Conservation (phyloP, 2,888 invertebrate species). For the Cephus pygmeus region DNA sequence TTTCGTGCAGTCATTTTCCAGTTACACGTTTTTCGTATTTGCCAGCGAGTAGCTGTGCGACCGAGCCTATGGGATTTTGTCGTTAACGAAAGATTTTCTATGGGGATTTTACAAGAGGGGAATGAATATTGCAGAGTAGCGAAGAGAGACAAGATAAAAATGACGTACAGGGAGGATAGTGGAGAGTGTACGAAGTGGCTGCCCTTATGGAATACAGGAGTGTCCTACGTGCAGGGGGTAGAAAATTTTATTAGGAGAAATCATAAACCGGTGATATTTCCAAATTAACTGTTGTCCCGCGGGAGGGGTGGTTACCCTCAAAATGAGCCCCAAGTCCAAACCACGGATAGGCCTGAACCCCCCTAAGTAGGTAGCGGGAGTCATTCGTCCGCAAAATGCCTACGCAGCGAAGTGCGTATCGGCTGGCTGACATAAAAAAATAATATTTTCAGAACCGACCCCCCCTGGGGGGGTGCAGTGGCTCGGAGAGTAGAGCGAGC, state of each 20-base stretch:
- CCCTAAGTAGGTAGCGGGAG: not conserved
- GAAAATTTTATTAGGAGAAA: slow-evolving; percentile 4
- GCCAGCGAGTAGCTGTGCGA: not conserved
- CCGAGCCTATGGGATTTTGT: not conserved
- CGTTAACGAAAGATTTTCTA: not conserved
- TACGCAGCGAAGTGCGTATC: slow-evolving; percentile 7
- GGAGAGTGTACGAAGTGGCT: no score
- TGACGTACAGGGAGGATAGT: not conserved
- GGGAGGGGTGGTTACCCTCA: slow-evolving; percentile 1
- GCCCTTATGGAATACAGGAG: not conserved
- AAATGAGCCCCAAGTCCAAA: not conserved
- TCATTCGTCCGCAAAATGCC: slow-evolving; percentile 4
- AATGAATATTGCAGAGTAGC: not conserved
- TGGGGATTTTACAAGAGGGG: not conserved
- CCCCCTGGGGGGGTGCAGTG: not conserved
- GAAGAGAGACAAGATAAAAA: not conserved
- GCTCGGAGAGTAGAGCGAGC: not conserved
- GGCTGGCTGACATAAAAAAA: slow-evolving; percentile 5
- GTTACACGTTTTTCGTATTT: not conserved
- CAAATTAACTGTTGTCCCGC: slow-evolving; percentile 2
- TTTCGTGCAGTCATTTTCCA: not conserved
- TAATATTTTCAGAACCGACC: slow-evolving; percentile 1
- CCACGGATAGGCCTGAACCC: not conserved
- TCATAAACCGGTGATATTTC: slow-evolving; percentile 3
- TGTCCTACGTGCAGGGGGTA: not conserved